These are phyloP conservation scores for Stichodactyla mertensii DNA, from an alignment of 64 coral and sea anemone genomes.

Conservation along the genomic window DNA sequence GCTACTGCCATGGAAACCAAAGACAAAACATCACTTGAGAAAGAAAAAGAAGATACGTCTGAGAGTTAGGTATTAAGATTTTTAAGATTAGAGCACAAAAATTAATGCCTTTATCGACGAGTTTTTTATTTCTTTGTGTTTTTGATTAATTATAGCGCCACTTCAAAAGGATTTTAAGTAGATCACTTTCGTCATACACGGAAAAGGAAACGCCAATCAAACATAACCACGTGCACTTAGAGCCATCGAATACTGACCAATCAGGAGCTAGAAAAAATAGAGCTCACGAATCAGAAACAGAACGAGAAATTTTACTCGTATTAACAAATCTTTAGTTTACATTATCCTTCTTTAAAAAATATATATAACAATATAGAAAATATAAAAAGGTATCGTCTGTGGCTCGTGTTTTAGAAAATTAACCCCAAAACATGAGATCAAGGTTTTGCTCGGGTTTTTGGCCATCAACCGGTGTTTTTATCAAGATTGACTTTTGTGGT, in stretches of 20 bases:
- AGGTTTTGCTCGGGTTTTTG: no score
- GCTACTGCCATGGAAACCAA: not conserved
- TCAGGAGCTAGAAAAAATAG: not conserved
- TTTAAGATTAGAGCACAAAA: not conserved
- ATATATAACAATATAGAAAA: no score
- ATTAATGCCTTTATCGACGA: constrained; percentile 5
- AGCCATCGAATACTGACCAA: not conserved
- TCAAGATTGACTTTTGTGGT: no score
- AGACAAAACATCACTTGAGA: not conserved
- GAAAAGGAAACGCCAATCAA: not conserved
- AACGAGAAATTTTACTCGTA: not conserved
- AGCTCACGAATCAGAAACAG: no score
- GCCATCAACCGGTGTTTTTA: no score
- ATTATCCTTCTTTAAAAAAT: no score
- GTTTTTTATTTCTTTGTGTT: not conserved
- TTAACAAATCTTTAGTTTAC: no score
- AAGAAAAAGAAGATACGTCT: not conserved
- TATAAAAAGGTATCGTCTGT: no score
- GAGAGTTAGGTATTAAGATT: not conserved
- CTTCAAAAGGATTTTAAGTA: not conserved
- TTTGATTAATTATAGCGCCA: not conserved
- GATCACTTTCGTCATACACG: not conserved
- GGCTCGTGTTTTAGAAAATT: no score
- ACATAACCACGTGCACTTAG: not conserved
- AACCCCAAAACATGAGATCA: no score